These are phyloP conservation scores for Pelmatolapia mariae DNA, from an alignment of 2,113 vertebrate species.

Conservation along the genomic window DNA sequence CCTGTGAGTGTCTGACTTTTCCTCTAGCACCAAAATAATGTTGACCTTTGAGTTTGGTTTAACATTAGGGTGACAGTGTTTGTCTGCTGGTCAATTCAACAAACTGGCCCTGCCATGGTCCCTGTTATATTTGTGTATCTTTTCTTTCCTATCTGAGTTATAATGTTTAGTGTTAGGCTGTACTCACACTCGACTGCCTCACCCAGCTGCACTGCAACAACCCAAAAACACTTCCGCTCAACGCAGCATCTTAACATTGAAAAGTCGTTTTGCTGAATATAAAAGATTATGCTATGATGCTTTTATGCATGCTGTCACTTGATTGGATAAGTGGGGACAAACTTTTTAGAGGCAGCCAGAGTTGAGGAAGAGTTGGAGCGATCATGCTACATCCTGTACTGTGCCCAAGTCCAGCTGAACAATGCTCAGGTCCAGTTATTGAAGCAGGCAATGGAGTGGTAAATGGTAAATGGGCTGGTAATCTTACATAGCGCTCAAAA, in stretches of 20 bases:
- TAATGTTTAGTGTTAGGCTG: background rate
- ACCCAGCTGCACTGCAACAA: background rate
- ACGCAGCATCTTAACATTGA: background rate
- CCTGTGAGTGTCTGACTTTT: background rate
- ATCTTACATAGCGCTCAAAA: background rate
- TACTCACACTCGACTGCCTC: background rate
- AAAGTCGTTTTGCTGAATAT: background rate
- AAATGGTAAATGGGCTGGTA: rapidly evolving
- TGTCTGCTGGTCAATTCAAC: background rate
- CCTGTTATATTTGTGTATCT: background rate
- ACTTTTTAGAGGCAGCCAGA: background rate
- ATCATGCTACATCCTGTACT: background rate
- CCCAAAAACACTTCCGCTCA: rapidly evolving
- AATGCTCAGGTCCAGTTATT: background rate
- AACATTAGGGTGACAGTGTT: background rate
- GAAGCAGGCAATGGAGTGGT: background rate
- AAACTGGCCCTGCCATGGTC: background rate
- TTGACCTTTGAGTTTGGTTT: background rate
- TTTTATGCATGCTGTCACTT: rapidly evolving
- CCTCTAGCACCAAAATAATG: background rate
- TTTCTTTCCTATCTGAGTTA: background rate
- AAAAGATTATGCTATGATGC: background rate
- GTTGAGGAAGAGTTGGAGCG: background rate
- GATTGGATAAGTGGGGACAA: background rate
- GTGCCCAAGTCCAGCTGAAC: background rate